These are phyloP conservation scores for Champsocephalus esox DNA, from an alignment of 2,797 vertebrate species.

Conservation along the genomic window DNA sequence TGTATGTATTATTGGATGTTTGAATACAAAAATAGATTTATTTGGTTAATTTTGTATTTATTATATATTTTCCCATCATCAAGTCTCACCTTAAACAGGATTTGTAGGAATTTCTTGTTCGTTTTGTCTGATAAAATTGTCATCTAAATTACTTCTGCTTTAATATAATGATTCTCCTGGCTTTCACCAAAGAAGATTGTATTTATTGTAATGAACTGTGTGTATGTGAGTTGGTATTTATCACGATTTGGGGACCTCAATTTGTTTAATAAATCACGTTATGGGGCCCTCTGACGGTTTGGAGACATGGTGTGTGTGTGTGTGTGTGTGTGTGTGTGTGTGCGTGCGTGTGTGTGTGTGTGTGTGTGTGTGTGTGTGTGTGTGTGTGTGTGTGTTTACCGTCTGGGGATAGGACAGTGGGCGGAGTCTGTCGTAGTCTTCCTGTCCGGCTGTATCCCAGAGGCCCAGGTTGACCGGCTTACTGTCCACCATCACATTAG, in stretches of 20 bases:
- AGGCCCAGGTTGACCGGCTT: constrained; percentile 95
- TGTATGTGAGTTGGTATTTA: no score
- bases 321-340: neutral
- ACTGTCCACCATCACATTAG: constrained; percentile 96
- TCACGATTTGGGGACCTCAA: no score
- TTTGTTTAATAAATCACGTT: no score
- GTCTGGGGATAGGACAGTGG: constrained; percentile 95
- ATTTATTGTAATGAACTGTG: no score
- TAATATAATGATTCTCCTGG: neutral
- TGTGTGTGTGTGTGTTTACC: constrained; percentile 67
- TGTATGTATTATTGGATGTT: neutral
- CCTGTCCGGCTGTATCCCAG: constrained; percentile 95
- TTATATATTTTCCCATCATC: no score
- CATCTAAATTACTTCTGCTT: neutral
- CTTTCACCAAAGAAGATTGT: no score
- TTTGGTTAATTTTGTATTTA: neutral
- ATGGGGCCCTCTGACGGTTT: no score
- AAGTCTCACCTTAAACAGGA: neutral
- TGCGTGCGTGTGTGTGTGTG: neutral
- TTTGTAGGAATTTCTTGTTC: no score
- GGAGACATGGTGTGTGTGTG: neutral
- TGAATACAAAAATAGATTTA: neutral
- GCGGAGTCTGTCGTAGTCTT: constrained; percentile 93
- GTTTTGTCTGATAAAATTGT: no score
- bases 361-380: neutral